phyloP scores from a whole-genome alignment of 2,888 invertebrate genomes.

The Biston stratarius region DNA sequence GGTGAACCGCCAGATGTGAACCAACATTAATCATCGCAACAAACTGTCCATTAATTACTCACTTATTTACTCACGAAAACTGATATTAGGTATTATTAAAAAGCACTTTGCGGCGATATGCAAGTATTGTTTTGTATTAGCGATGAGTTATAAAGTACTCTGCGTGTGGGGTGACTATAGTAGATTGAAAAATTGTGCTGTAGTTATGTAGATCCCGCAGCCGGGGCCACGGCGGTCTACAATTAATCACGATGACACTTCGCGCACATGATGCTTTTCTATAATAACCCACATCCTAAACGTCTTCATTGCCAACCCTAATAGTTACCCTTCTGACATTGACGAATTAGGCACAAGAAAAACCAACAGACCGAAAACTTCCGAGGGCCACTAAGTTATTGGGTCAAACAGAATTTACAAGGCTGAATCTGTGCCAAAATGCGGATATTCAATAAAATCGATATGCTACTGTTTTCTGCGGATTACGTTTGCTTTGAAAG shows the following conservation, averaged over 20 bases:
- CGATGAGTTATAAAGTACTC: slow-evolving; percentile 29
- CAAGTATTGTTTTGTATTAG: slow-evolving; percentile 42
- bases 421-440: slow-evolving; percentile 41
- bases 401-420: slow-evolving; percentile 44
- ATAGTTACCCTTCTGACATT: slow-evolving; percentile 53
- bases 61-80: slow-evolving; percentile 15
- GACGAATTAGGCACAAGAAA: slow-evolving; percentile 52
- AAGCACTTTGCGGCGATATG: slow-evolving; percentile 46
- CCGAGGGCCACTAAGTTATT: slow-evolving; percentile 47
- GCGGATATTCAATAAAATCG: slow-evolving; percentile 41
- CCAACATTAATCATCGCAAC: slow-evolving; percentile 44
- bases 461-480: slow-evolving; percentile 34
- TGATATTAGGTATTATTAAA: slow-evolving; percentile 46
- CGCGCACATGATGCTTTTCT: slow-evolving; percentile 46
- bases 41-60: slow-evolving; percentile 38
- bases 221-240: slow-evolving; percentile 37
- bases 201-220: slow-evolving; percentile 38
- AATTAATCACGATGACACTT: slow-evolving; percentile 58
- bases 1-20: slow-evolving; percentile 42
- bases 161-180: slow-evolving; percentile 41
- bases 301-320: slow-evolving; percentile 54
- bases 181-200: slow-evolving; percentile 38
- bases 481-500: slow-evolving; percentile 18
- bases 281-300: slow-evolving; percentile 53
- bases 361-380: slow-evolving; percentile 44